phyloP scores from a whole-genome alignment of 2,113 vertebrate species.

The Dromaius novaehollandiae region DNA sequence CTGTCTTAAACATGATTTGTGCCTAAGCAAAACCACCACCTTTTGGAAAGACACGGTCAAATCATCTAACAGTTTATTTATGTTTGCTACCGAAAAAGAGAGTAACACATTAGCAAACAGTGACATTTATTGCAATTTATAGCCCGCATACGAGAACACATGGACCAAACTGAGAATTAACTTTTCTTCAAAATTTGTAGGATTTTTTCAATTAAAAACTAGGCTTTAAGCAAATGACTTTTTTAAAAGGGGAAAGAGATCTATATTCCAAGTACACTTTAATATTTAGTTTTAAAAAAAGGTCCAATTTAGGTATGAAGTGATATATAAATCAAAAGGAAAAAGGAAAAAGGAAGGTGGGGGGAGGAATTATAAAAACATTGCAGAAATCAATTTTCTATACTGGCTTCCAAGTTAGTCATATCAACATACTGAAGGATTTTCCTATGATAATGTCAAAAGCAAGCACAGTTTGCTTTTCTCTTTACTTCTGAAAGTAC shows the following conservation, averaged over 20 bases:
- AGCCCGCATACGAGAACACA: fast-evolving
- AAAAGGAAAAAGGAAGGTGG: fast-evolving
- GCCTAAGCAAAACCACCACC: fast-evolving
- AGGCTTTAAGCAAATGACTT: fast-evolving
- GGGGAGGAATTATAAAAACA: fast-evolving
- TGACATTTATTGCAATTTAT: not conserved
- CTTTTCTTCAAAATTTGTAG: not conserved
- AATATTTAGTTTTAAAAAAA: not conserved
- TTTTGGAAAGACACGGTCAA: not conserved
- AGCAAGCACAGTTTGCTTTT: not conserved
- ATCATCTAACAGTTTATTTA: too few species aligned
- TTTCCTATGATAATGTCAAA: not conserved
- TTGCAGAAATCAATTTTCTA: fast-evolving
- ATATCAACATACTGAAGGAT: not conserved
- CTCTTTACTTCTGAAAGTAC: not conserved
- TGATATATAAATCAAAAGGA: fast-evolving
- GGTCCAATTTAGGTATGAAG: not conserved
- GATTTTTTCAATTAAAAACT: fast-evolving
- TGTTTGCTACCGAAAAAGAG: not conserved
- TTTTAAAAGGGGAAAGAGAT: not conserved
- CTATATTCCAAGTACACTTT: not conserved
- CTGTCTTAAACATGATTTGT: not conserved
- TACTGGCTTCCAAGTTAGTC: not conserved
- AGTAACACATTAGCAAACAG: not conserved
- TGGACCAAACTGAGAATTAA: fast-evolving